A percentile compares a stretch with the other conserved stretches of the same genome.
phyloP scores from a whole-genome alignment of 2,113 vertebrate species.

The Octodon degus region DNA sequence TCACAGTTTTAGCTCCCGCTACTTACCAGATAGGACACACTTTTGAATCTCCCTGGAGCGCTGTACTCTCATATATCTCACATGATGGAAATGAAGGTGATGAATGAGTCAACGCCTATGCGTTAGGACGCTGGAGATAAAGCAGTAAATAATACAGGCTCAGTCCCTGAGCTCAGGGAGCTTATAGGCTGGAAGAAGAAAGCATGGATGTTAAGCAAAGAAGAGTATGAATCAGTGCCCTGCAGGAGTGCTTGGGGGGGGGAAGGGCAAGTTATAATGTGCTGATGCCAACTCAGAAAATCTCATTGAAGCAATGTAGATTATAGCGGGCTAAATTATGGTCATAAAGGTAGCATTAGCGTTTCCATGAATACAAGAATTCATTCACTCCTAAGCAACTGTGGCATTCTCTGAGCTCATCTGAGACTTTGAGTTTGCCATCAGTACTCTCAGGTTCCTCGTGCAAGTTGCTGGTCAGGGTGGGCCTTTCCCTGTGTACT shows the following conservation, averaged over 20 bases:
- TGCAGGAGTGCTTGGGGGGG: neutral
- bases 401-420: neutral
- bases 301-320: neutral
- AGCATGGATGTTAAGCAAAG: neutral
- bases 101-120: neutral
- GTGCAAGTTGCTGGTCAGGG: neutral
- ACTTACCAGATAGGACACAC: neutral
- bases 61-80: neutral
- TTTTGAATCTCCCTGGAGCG: neutral
- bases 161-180: neutral
- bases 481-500: neutral
- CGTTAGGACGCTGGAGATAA: neutral
- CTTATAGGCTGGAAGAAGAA: neutral
- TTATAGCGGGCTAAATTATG: neutral
- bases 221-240: neutral
- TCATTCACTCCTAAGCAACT: neutral
- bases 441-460: neutral
- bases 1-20: neutral
- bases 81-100: neutral
- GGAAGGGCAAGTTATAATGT: neutral
- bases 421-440: neutral
- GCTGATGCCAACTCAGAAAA: rapidly evolving
- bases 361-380: constrained; percentile 16
- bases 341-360: neutral
- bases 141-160: neutral